These are phyloP conservation scores for Zaprionus obscuricornis DNA, from an alignment of 2,888 invertebrate genomes.

Conservation along the genomic window DNA sequence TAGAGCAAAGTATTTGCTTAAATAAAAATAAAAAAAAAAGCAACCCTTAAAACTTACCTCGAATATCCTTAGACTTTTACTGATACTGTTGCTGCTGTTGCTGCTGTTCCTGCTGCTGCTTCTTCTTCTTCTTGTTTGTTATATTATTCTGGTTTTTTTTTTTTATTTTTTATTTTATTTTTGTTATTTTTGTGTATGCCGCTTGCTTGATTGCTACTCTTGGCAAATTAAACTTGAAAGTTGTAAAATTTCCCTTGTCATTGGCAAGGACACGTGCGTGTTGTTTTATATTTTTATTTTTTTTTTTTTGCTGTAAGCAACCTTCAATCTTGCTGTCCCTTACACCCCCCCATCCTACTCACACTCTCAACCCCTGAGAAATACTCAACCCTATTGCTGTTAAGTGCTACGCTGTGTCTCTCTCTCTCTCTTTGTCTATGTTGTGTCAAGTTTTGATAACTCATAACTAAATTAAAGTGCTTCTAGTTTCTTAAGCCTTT, in stretches of 20 bases:
- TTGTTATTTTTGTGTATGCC: constrained; percentile 27
- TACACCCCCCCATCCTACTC: not conserved
- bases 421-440: no score
- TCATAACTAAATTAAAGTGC: constrained; percentile 65
- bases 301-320: constrained; percentile 15
- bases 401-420: constrained; percentile 31
- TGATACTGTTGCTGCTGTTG: not conserved
- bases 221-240: constrained; percentile 79
- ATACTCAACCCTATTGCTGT: constrained; percentile 16
- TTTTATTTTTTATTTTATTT: constrained; percentile 19
- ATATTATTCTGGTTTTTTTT: constrained; percentile 26
- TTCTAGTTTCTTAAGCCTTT: constrained; percentile 7
- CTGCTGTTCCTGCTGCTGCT: no score
- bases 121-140: constrained; percentile 5
- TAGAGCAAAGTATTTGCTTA: no score
- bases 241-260: constrained; percentile 79
- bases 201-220: constrained; percentile 75
- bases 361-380: constrained; percentile 23
- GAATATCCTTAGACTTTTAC: no score
- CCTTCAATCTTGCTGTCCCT: constrained; percentile 3
- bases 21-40: no score
- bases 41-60: no score
- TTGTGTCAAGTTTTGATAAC: constrained; percentile 33
- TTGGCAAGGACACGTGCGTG: constrained; percentile 78
- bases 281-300: no score